Evolutionary conservation across 2,797 vertebrate species (phyloP).

Genomic region (Harpagifer antarcticus): DNA sequence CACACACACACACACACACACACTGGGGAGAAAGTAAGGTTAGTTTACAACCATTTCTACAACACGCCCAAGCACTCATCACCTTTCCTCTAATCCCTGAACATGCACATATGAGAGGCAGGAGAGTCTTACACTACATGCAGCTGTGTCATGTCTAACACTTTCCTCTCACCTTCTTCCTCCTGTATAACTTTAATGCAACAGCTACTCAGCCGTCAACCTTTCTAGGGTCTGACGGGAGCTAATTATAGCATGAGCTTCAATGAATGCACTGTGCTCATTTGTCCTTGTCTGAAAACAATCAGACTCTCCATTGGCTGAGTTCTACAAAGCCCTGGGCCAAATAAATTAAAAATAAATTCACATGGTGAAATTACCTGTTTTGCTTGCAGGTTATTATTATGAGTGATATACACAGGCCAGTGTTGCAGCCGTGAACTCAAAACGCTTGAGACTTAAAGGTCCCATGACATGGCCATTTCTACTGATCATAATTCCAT

Average conservation of each 20-base stretch:
- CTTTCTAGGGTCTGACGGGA: conserved; percentile 71
- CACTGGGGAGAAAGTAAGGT: conserved; percentile 31
- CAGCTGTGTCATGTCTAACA: conserved; percentile 46
- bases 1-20: conserved; percentile 1
- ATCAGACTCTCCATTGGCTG: conserved; percentile 62
- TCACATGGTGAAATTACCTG: conserved; percentile 48
- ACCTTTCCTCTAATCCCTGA: conserved; percentile 64
- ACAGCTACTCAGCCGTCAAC: conserved; percentile 65
- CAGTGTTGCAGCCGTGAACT: conserved; percentile 38
- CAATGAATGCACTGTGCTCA: conserved; percentile 62
- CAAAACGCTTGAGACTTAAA: conserved; percentile 27
- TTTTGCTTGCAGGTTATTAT: conserved; percentile 49
- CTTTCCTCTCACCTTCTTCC: conserved; percentile 29
- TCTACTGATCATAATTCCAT: too few relatives aligned
- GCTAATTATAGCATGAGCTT: conserved; percentile 79
- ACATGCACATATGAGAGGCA: conserved; percentile 52
- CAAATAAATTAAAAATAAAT: conserved; percentile 65
- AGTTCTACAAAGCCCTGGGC: conserved; percentile 58
- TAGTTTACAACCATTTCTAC: conserved; percentile 42
- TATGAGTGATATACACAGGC: conserved; percentile 34
- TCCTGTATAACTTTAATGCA: conserved; percentile 57
- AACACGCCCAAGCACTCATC: conserved; percentile 31
- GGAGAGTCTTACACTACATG: conserved; percentile 50
- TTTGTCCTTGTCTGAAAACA: conserved; percentile 74
- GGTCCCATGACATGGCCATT: background rate